Conservation (phyloP, 1,140 invertebrate genomes). For the Battus philenor region DNA sequence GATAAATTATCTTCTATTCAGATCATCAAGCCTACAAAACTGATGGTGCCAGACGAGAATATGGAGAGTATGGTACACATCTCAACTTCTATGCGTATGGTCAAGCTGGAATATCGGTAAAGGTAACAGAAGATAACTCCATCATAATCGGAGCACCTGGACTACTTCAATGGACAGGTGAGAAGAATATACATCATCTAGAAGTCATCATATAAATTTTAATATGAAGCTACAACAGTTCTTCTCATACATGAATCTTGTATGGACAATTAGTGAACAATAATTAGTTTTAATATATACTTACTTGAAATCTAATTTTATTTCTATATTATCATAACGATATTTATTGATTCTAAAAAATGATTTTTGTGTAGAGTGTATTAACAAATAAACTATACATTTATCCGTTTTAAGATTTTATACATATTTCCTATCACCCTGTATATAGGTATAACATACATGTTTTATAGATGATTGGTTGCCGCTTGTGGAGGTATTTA, state of each 20-base stretch:
- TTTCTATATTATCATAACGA: not conserved
- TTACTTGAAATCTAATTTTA: not conserved
- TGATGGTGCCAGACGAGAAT: conserved; percentile 40
- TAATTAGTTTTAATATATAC: not conserved
- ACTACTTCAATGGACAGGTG: conserved; percentile 76
- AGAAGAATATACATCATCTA: not conserved
- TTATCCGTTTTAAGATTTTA: too few species aligned
- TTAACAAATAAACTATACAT: too few species aligned
- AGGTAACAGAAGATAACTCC: conserved; percentile 65
- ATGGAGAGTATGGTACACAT: conserved; percentile 42
- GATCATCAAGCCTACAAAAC: conserved; percentile 39
- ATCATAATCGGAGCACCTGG: conserved; percentile 79
- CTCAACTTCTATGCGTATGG: conserved; percentile 74
- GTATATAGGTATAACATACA: too few species aligned
- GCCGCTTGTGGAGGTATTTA: too few species aligned
- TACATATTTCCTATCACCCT: too few species aligned
- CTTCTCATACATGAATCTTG: too few species aligned
- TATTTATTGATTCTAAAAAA: too few species aligned
- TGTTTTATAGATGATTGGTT: too few species aligned
- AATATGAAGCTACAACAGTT: too few species aligned
- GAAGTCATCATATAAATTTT: too few species aligned
- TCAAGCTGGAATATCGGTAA: conserved; percentile 74
- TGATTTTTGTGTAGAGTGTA: too few species aligned
- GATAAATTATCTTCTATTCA: conserved; percentile 20
- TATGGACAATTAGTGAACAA: conserved; percentile 3